Conservation (phyloP, 1,140 invertebrate species). For the Wiebesia pumilae region DNA sequence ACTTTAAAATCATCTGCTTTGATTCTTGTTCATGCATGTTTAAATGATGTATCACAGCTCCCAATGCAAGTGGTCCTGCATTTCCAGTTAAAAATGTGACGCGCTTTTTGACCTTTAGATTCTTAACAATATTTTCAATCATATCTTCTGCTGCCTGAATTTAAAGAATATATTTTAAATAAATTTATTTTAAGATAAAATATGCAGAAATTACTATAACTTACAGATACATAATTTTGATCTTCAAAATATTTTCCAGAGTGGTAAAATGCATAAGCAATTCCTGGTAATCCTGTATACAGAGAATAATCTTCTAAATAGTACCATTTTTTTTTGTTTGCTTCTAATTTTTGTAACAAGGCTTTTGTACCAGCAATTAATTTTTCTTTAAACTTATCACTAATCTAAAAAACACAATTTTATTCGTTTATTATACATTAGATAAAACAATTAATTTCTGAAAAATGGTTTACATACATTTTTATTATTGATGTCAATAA, state of each 20-base stretch:
- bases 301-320: constrained; percentile 70
- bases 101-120: constrained; percentile 72
- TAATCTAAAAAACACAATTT: constrained; percentile 57
- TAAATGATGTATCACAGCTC: constrained; percentile 79
- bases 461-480: constrained; percentile 52
- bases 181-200: constrained; percentile 30
- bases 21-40: constrained; percentile 72
- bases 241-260: constrained; percentile 68
- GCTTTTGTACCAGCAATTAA: constrained; percentile 54
- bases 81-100: constrained; percentile 87
- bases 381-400: constrained; percentile 58
- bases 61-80: constrained; percentile 84
- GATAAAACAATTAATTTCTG: background rate
- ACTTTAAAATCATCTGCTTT: constrained; percentile 75
- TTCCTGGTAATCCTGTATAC: constrained; percentile 76
- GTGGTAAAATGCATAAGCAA: constrained; percentile 76
- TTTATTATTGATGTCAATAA: constrained; percentile 53
- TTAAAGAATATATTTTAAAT: background rate
- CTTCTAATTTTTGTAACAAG: constrained; percentile 60
- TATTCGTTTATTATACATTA: background rate
- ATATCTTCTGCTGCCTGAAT: constrained; percentile 73
- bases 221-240: constrained; percentile 54
- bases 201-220: background rate
- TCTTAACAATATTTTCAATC: constrained; percentile 70
- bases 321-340: constrained; percentile 61